These are phyloP conservation scores for Passer domesticus DNA, from an alignment of 2,113 vertebrate genomes.

Conservation along the genomic window DNA sequence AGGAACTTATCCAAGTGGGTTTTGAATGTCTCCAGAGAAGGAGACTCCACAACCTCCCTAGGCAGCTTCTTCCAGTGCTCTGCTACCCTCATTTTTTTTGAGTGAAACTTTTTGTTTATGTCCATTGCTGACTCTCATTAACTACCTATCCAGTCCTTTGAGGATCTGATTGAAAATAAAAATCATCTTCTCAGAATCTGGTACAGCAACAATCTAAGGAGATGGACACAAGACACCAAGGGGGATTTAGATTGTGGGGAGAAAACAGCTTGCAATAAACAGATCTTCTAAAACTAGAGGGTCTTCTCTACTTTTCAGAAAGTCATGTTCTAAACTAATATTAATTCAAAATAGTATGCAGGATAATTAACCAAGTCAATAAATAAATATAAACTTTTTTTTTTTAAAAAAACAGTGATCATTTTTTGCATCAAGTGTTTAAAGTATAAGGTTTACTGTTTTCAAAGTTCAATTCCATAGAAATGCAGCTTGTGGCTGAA, in stretches of 20 bases:
- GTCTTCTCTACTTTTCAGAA: neutral
- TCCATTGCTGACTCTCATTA: neutral
- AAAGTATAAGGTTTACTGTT: neutral
- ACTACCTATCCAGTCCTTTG: neutral
- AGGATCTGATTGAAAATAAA: neutral
- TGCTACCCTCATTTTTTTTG: neutral
- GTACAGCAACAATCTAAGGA: neutral
- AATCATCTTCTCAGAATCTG: neutral
- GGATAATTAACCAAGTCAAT: neutral
- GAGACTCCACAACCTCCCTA: neutral
- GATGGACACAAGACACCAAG: neutral
- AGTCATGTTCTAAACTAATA: neutral
- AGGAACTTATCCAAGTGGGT: neutral
- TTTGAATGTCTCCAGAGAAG: neutral
- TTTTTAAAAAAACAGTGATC: rapidly evolving
- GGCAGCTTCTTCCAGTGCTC: neutral
- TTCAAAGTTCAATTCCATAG: neutral
- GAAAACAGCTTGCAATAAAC: neutral
- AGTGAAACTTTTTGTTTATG: neutral
- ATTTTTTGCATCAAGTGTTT: neutral
- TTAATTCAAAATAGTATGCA: neutral
- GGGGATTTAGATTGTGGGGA: neutral
- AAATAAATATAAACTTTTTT: neutral
- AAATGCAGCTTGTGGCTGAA: neutral
- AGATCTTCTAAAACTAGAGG: neutral